These are phyloP conservation scores for Cryptomyrus ogoouensis DNA, from an alignment of 2,113 vertebrate species.

Conservation along the genomic window DNA sequence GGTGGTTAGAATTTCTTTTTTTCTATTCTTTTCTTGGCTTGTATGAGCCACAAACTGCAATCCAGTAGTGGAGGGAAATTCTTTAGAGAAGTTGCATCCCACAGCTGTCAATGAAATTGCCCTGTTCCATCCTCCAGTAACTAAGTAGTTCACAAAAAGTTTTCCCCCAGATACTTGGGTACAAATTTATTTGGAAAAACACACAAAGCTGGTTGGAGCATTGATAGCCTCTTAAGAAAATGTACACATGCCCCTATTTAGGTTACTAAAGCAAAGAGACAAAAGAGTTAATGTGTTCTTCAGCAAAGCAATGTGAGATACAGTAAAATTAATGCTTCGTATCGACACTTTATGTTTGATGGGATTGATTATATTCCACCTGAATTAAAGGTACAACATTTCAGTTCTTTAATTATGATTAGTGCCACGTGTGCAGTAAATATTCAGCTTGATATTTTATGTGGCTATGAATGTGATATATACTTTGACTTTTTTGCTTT, in stretches of 20 bases:
- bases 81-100: neutral
- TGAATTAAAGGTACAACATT: neutral
- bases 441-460: neutral
- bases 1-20: neutral
- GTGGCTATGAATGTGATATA: neutral
- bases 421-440: neutral
- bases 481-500: conserved; percentile 24
- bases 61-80: neutral
- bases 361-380: neutral
- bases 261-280: neutral
- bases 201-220: neutral
- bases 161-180: neutral
- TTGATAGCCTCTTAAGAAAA: neutral
- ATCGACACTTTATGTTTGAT: neutral
- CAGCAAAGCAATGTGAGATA: neutral
- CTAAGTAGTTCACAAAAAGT: neutral
- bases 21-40: neutral
- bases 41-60: neutral
- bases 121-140: neutral
- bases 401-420: neutral
- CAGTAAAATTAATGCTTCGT: neutral
- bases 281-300: neutral
- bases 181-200: neutral
- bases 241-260: neutral
- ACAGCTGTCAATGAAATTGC: neutral